Conservation (phyloP, 2,888 invertebrate species). For the Stenodema calcarata region DNA sequence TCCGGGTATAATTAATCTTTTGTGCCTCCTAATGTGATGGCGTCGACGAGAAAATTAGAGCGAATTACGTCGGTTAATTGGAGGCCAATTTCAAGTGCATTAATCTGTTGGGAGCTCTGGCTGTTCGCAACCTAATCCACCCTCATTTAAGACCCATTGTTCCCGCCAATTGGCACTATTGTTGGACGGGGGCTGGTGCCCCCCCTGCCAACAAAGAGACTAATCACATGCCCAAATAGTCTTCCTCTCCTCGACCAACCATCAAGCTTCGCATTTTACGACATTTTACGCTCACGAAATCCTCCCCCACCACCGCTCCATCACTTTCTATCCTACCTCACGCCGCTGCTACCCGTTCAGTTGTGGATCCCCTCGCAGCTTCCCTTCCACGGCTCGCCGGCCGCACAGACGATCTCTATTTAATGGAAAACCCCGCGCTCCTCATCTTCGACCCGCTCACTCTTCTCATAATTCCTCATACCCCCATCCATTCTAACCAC, state of each 20-base stretch:
- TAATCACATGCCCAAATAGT: slow-evolving; percentile 55
- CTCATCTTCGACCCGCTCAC: neutral
- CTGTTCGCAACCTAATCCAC: slow-evolving; percentile 50
- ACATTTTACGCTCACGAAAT: slow-evolving; percentile 43
- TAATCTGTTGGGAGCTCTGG: slow-evolving; percentile 58
- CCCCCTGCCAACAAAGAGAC: slow-evolving; percentile 52
- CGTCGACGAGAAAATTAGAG: slow-evolving; percentile 52
- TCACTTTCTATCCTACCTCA: too few relatives aligned
- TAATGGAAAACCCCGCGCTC: slow-evolving; percentile 27
- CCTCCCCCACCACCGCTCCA: neutral
- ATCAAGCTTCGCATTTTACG: slow-evolving; percentile 54
- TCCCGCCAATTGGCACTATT: slow-evolving; percentile 63
- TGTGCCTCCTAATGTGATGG: slow-evolving; percentile 40
- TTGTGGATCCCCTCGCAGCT: neutral
- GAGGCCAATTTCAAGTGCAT: slow-evolving; percentile 64
- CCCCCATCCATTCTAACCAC: neutral
- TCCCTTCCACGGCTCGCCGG: slow-evolving; percentile 54
- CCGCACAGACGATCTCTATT: slow-evolving; percentile 40
- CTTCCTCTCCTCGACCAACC: slow-evolving; percentile 52
- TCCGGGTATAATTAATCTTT: slow-evolving; percentile 49
- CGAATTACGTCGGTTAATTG: slow-evolving; percentile 67
- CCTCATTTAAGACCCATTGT: slow-evolving; percentile 59
- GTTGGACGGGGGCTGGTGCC: slow-evolving; percentile 58
- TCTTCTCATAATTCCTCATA: neutral
- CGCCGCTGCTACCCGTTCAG: too few relatives aligned